A percentile compares a stretch with the other conserved stretches of the same genome.
These are phyloP conservation scores for Cygnus buccinator DNA, from an alignment of 2,113 vertebrate species.

Conservation along the genomic window DNA sequence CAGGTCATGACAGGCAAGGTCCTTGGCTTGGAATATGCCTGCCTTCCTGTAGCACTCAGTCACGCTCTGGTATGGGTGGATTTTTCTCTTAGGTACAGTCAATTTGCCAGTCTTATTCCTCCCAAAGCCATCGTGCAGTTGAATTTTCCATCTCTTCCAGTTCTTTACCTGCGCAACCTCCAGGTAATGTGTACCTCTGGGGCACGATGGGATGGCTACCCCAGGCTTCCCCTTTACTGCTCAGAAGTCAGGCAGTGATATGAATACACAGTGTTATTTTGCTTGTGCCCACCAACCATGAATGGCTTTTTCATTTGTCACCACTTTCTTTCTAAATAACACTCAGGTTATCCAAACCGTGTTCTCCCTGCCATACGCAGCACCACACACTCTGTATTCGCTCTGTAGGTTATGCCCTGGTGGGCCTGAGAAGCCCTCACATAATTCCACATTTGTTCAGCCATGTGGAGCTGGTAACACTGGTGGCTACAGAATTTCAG, in stretches of 20 bases:
- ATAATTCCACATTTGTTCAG: not conserved
- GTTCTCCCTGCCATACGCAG: rapidly evolving
- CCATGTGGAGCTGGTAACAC: not conserved
- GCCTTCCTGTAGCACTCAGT: not conserved
- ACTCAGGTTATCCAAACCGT: not conserved
- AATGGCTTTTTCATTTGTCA: not conserved
- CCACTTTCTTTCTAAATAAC: not conserved
- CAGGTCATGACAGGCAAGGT: not conserved
- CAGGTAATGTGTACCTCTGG: not conserved
- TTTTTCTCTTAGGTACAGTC: rapidly evolving
- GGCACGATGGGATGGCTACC: no score
- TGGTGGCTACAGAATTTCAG: not conserved
- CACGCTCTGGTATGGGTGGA: rapidly evolving
- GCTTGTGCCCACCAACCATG: not conserved
- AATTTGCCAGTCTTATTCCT: not conserved
- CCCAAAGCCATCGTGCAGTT: rapidly evolving
- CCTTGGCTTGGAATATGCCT: not conserved
- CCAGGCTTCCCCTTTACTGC: not conserved
- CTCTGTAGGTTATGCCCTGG: not conserved
- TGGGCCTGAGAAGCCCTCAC: not conserved
- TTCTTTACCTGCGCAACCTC: not conserved
- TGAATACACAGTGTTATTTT: not conserved
- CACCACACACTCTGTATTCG: rapidly evolving
- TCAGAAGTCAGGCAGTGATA: not conserved
- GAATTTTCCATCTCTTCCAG: not conserved